phyloP scores from a whole-genome alignment of 37 sponge, comb jelly and placozoan genomes.

The Geodia barretti region DNA sequence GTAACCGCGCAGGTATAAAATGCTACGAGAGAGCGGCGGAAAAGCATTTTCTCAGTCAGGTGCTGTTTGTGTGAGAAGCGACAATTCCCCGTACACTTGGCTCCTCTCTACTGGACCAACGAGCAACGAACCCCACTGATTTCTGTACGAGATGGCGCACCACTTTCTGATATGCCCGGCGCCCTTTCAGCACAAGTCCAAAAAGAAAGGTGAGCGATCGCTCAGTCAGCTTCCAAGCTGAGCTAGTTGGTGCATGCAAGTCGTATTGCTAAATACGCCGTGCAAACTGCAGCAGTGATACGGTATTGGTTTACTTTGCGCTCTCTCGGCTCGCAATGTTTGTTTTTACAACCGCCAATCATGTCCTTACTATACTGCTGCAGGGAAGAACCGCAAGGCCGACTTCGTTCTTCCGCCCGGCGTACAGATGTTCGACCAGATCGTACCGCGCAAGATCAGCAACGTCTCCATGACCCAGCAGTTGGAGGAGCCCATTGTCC shows the following conservation, averaged over 20 bases:
- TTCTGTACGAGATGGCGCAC: no score
- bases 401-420: neutral
- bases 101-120: no score
- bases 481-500: constrained; percentile 1
- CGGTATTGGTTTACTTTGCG: neutral
- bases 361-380: neutral
- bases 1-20: neutral
- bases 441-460: neutral
- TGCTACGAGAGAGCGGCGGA: no score
- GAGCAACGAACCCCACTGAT: no score
- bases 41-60: no score
- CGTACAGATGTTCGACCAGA: neutral
- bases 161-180: constrained; percentile 44
- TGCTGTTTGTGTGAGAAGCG: no score
- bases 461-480: constrained; percentile 2
- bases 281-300: neutral
- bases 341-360: no score
- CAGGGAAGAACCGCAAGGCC: neutral
- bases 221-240: neutral
- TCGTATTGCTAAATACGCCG: constrained; percentile 1
- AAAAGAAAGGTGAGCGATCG: constrained; percentile 38
- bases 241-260: neutral
- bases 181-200: constrained; percentile 35
- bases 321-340: no score
- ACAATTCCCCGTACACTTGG: no score